Evolutionary conservation across 2,797 vertebrate genomes (phyloP).

Genomic region (Glossophaga mutica): DNA sequence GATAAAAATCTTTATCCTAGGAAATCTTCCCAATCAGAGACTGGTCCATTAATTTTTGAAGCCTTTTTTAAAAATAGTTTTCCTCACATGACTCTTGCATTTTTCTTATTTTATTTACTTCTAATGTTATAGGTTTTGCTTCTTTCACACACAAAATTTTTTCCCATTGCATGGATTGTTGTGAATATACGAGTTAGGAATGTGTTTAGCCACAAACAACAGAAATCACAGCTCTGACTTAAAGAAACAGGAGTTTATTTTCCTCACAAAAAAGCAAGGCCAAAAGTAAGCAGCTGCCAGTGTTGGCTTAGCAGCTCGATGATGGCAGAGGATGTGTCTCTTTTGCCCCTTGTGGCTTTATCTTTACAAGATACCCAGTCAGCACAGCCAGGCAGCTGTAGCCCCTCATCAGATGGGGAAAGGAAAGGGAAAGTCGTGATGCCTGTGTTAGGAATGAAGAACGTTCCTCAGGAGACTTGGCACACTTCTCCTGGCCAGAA

Average conservation of each 20-base stretch:
- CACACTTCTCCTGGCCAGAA: not conserved
- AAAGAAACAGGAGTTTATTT: not conserved
- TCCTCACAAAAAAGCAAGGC: not conserved
- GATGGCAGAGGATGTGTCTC: not conserved
- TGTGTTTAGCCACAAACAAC: not conserved
- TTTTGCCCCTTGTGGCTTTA: not conserved
- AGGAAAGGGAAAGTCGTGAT: not conserved
- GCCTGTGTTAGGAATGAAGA: not conserved
- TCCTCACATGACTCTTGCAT: not conserved
- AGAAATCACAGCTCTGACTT: not conserved
- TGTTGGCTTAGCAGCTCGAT: not conserved
- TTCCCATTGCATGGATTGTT: not conserved
- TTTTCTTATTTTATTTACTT: conserved; percentile 21
- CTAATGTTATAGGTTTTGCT: not conserved
- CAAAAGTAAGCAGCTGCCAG: not conserved
- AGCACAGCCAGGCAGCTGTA: not conserved
- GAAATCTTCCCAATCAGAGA: not conserved
- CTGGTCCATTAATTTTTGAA: not conserved
- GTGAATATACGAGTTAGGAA: not conserved
- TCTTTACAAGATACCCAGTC: not conserved
- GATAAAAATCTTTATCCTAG: not conserved
- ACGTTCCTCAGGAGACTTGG: not conserved
- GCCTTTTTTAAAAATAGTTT: not conserved
- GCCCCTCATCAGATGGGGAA: not conserved
- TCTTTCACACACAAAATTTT: not conserved